Conservation (phyloP, 2,113 vertebrate species). For the Cyphomyrus discorhynchus region DNA sequence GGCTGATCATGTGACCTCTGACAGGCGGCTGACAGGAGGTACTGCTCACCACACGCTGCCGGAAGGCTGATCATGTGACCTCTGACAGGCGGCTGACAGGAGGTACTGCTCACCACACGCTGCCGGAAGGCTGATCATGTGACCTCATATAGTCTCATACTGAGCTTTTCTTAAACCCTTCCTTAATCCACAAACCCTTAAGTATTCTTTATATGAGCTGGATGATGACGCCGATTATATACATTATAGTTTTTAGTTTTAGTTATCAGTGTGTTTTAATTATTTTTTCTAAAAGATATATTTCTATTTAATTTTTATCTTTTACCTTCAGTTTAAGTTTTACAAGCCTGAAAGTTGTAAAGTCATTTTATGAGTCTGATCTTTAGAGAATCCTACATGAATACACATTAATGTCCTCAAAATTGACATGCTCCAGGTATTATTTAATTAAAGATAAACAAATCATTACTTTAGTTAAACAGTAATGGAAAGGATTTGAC, state of each 20-base stretch:
- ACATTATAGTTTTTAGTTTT: background rate
- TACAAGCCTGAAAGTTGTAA: background rate
- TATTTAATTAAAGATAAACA: background rate
- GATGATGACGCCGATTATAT: too few relatives aligned
- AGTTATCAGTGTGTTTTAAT: background rate
- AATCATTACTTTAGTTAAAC: background rate
- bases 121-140: background rate
- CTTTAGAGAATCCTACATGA: background rate
- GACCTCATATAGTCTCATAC: background rate
- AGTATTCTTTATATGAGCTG: background rate
- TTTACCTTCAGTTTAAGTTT: background rate
- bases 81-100: background rate
- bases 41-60: background rate
- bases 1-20: background rate
- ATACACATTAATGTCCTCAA: background rate
- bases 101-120: background rate
- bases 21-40: background rate
- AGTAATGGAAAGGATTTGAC: background rate
- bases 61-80: background rate
- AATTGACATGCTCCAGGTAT: background rate
- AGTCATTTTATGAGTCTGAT: background rate
- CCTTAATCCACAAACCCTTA: background rate
- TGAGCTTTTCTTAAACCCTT: background rate
- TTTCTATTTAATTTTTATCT: background rate
- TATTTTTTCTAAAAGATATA: background rate